These are phyloP conservation scores for Heterotilapia buettikoferi DNA, from an alignment of 2,113 vertebrate species.

Conservation along the genomic window DNA sequence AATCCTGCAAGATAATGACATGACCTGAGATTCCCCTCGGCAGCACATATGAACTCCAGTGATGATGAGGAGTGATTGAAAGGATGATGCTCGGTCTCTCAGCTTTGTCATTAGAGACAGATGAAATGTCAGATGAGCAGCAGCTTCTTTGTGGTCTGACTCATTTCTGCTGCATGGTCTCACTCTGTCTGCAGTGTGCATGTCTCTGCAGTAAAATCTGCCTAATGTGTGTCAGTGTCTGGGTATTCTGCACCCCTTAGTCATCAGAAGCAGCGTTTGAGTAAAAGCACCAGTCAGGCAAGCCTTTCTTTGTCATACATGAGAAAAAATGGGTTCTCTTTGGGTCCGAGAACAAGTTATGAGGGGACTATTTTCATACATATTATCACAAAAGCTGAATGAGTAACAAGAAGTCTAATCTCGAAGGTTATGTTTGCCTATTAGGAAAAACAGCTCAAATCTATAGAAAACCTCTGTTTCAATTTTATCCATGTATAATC, in stretches of 20 bases:
- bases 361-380: background rate
- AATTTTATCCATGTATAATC: background rate
- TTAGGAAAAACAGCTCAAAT: background rate
- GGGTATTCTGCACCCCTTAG: background rate
- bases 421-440: background rate
- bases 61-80: background rate
- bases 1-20: slow-evolving; percentile 4
- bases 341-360: background rate
- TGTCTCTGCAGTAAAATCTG: slow-evolving; percentile 1
- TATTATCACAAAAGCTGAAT: background rate
- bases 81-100: background rate
- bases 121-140: background rate
- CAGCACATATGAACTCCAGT: background rate
- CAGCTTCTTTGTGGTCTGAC: background rate
- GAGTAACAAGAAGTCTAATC: background rate
- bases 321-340: background rate
- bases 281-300: background rate
- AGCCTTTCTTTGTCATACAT: background rate
- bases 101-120: slow-evolving; percentile 13
- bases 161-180: background rate
- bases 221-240: slow-evolving; percentile 29
- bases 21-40: slow-evolving; percentile 8
- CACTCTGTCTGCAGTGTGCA: background rate
- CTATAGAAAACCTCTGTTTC: background rate
- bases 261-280: background rate